These are phyloP conservation scores for Zhengitettix transpicula DNA, from an alignment of 2,888 invertebrate genomes.

Conservation along the genomic window DNA sequence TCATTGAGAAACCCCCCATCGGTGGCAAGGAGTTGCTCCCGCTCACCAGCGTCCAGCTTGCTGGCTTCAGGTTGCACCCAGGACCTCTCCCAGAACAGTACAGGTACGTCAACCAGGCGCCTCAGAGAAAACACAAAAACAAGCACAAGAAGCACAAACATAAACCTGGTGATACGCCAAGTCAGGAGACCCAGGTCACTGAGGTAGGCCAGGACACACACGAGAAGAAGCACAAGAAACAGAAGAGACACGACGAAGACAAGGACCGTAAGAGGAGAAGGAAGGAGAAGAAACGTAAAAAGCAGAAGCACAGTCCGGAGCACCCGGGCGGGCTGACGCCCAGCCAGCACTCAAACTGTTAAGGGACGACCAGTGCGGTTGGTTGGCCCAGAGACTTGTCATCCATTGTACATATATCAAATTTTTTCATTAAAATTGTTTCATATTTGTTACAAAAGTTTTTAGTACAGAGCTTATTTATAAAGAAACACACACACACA, in stretches of 20 bases:
- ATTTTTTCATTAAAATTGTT: no score
- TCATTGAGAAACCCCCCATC: constrained; percentile 91
- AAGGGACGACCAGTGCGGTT: background rate
- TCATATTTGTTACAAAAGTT: no score
- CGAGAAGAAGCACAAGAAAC: constrained; percentile 91
- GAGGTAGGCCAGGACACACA: constrained; percentile 53
- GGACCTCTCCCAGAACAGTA: constrained; percentile 93
- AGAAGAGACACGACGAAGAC: constrained; percentile 83
- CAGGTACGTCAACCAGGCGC: constrained; percentile 78
- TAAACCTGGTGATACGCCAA: constrained; percentile 66
- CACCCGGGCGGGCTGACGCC: constrained; percentile 51
- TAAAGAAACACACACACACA: no score
- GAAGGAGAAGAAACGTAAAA: constrained; percentile 91
- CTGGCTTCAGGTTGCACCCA: constrained; percentile 88
- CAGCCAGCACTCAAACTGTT: constrained; percentile 34
- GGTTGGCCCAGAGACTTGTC: no score
- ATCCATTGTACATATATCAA: no score
- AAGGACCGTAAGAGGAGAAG: constrained; percentile 85
- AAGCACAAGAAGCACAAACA: constrained; percentile 92
- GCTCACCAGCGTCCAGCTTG: constrained; percentile 69
- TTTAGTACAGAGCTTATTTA: no score
- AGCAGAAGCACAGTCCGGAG: constrained; percentile 84
- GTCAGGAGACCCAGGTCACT: constrained; percentile 50
- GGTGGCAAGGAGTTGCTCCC: constrained; percentile 80
- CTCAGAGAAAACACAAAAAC: constrained; percentile 85